Evolutionary conservation across 2,888 invertebrate genomes (phyloP).

Genomic region (Meiosimyza platycephala): DNA sequence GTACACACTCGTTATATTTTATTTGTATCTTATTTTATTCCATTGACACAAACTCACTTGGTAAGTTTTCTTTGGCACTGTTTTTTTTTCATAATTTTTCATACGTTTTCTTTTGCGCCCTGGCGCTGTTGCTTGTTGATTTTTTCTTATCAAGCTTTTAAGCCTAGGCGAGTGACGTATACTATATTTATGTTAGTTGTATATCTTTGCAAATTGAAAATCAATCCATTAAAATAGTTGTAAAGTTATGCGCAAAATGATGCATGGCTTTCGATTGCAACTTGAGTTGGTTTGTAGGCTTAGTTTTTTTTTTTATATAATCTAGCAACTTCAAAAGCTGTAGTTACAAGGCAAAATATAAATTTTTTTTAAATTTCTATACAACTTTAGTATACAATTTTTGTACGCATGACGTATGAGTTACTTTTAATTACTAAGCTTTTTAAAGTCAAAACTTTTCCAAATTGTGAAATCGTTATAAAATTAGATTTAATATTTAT

Average conservation of each 20-base stretch:
- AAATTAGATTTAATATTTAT: too few relatives aligned
- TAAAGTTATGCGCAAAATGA: too few relatives aligned
- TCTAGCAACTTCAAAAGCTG: too few relatives aligned
- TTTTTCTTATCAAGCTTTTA: too few relatives aligned
- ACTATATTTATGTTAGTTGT: neutral
- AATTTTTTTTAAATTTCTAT: too few relatives aligned
- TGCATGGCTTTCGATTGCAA: conserved; percentile 1
- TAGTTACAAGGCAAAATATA: too few relatives aligned
- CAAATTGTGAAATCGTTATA: too few relatives aligned
- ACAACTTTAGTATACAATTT: too few relatives aligned
- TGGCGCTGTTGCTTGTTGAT: conserved; percentile 14
- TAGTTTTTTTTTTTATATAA: neutral
- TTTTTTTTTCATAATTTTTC: neutral
- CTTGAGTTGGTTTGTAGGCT: neutral
- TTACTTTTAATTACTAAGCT: too few relatives aligned
- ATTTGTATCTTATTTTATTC: conserved; percentile 24
- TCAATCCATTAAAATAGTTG: conserved; percentile 27
- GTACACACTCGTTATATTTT: neutral
- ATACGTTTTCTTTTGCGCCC: conserved; percentile 6
- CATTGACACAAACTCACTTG: conserved; percentile 34
- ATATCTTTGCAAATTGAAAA: conserved; percentile 28
- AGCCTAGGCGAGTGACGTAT: neutral
- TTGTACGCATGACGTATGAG: neutral
- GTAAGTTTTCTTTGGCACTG: conserved; percentile 21
- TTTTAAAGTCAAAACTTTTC: too few relatives aligned